These are phyloP conservation scores for Acropora tenuis DNA, from an alignment of 64 coral and sea anemone genomes.

Conservation along the genomic window DNA sequence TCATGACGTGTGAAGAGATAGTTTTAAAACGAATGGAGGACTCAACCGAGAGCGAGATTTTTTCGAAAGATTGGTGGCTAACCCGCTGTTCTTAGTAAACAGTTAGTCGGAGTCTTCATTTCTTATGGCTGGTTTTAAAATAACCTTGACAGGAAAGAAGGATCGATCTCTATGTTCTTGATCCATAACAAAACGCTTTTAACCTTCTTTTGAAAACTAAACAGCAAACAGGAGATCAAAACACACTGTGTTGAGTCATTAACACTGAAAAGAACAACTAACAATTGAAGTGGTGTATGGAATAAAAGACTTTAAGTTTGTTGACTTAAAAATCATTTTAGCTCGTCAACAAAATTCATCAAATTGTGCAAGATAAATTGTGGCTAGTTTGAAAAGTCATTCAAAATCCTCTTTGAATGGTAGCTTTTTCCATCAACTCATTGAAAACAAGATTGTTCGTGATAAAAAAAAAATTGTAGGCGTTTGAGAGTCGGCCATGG, in stretches of 20 bases:
- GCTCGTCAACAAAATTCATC: background rate
- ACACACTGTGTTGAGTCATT: background rate
- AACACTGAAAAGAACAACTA: constrained; percentile 23
- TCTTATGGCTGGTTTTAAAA: background rate
- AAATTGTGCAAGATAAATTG: background rate
- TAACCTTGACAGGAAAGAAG: background rate
- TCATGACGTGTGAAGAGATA: constrained; percentile 15
- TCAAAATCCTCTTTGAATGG: background rate
- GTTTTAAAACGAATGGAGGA: constrained; percentile 46
- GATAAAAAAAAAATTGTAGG: constrained; percentile 22
- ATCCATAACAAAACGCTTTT: background rate
- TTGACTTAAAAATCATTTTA: constrained; percentile 26
- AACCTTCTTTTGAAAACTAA: background rate
- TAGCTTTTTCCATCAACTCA: background rate
- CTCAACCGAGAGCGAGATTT: constrained; percentile 20
- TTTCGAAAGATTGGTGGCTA: background rate
- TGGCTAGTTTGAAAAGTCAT: constrained; percentile 6
- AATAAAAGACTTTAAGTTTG: constrained; percentile 31
- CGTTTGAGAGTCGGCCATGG: constrained; percentile 11
- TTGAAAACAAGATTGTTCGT: background rate
- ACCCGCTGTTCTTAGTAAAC: constrained; percentile 20
- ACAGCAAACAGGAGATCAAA: background rate
- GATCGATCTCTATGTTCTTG: background rate
- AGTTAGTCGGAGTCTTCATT: background rate
- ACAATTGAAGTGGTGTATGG: constrained; percentile 5